Base-by-base conservation (phyloP, 2,797 vertebrate genomes). In the Brachymystax lenok region DNA sequence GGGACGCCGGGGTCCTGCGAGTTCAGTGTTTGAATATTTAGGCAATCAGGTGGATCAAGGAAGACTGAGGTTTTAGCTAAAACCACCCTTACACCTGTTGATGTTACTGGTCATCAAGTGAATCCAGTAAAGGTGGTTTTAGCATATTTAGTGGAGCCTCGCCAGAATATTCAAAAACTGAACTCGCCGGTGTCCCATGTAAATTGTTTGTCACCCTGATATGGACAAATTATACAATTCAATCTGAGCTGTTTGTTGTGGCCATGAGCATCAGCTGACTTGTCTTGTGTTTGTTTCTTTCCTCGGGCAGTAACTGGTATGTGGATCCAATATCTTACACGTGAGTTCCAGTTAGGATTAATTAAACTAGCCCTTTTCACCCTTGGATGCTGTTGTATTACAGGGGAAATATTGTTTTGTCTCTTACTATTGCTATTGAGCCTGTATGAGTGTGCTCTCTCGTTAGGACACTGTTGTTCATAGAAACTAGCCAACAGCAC, bases 341-440 rank as follows among this genome's bases (percentile, higher is more conserved):
- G 98, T 99, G 81, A 95, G 93, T 73, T 56, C 27, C n/a, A 46
- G 40, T 46, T 13, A 80, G 98, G 98, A 40, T 94, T 98, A 76
- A 99, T 99, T 91, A 97, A 99, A 78, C 87, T 99, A 85, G 98
- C 98, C 17, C 99, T 99, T 91, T 99, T 99, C 82, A 99, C 98
- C n/a, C 99, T 99, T 74, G 98, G 98, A 82, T 97, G 97, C 46
- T 98, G 97, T 77, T 99, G 98, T 76, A 98, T 99, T 85, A 97
- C 97, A 74, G 98, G 98, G 98, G 54, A 64, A 91, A n/a, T 51
- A n/a, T 27, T 52, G 35, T 35, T 71, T 14, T 10, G 10, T n/a
- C 19, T 35, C 17, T 40, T 17, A 14, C 35, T 35, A 1, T 35
- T 6, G 35, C 1, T 35, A 35, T 35, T 7, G 33, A 35, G 33